Base-by-base conservation (phyloP, 2,888 invertebrate species). In the Laspeyria flexula region DNA sequence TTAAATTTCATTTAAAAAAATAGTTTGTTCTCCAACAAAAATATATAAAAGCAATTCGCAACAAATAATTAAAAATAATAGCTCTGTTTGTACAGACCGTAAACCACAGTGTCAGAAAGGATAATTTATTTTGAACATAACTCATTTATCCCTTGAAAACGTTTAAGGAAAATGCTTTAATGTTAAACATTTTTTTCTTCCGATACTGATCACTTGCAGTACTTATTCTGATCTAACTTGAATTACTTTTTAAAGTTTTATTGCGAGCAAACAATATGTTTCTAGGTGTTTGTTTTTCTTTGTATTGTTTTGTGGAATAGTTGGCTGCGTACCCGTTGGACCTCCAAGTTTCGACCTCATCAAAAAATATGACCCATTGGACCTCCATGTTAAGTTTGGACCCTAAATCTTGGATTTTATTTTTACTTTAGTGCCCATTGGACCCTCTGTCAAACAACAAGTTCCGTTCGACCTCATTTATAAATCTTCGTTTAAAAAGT, bases 191-290 rank as follows among this genome's bases (percentile, higher is more conserved):
- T 31, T 42, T 56, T 50, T 49, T 5, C 23, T 13, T 13, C 12
- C 18, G 31, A 7, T 21, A 10, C 9, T 35, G 31, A 47, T 62
- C 46, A 47, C 35, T 47, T 37, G 18, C 29, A 38, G 15, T 16
- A 33, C 40, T 54, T 50, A 60, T 65, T 45, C 33, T 34, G 33
- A 35, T 41, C 35, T 33, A 61, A 57, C 53, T 66, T 54, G 47
- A 23, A 61, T 61, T 63, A 50, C 35, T 61, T 57, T 52, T 46
- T 43, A 58, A 67, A 64, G 45, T 52, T 18, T 29, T 49, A 9
- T 13, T 12, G 21, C 31, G 21, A 16, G 12, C 9, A 5, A 35
- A n/a, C 12, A 1, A 16, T 4, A 18, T 9, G 9, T 13, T 31
- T 9, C 2, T 13, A 5, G 13, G 1, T n/a, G n/a, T n/a, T 31